Evolutionary conservation across 1,140 invertebrate species (phyloP).

Genomic region (Paralvinella palmiformis): DNA sequence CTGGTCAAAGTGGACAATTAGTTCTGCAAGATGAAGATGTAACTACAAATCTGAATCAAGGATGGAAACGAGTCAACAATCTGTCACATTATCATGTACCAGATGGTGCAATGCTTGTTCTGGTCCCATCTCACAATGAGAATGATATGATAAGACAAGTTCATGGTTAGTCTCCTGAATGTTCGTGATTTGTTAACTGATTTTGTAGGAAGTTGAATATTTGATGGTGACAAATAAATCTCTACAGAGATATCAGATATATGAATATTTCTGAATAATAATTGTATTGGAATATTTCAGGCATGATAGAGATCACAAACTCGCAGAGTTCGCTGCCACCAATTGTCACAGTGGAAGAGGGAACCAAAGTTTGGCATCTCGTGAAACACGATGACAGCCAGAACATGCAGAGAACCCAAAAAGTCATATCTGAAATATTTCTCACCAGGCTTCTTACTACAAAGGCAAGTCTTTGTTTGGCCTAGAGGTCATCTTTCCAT

Average conservation of each 20-base stretch:
- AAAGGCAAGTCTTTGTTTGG: slow-evolving; percentile 58
- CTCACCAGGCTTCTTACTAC: slow-evolving; percentile 94
- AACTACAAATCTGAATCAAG: slow-evolving; percentile 86
- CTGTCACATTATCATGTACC: slow-evolving; percentile 94
- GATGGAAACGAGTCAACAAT: slow-evolving; percentile 97
- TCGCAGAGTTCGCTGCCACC: slow-evolving; percentile 2
- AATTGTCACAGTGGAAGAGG: slow-evolving; percentile 13
- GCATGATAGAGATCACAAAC: slow-evolving; percentile 8
- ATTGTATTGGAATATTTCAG: neutral
- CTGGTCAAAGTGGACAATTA: slow-evolving; percentile 71
- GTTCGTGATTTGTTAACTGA: no score
- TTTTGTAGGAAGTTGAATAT: no score
- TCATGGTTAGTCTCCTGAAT: slow-evolving; percentile 12
- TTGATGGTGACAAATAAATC: no score
- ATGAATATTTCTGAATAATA: neutral
- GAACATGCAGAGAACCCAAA: slow-evolving; percentile 92
- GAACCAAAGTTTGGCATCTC: slow-evolving; percentile 13
- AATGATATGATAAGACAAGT: slow-evolving; percentile 67
- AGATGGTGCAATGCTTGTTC: slow-evolving; percentile 85
- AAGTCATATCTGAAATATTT: slow-evolving; percentile 99
- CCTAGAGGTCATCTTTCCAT: neutral
- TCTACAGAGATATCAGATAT: no score
- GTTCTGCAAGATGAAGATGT: slow-evolving; percentile 95
- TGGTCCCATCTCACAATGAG: slow-evolving; percentile 83
- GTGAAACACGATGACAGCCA: slow-evolving; percentile 79